Base-by-base conservation (phyloP, 1,140 invertebrate genomes). In the Drosophila bocki region DNA sequence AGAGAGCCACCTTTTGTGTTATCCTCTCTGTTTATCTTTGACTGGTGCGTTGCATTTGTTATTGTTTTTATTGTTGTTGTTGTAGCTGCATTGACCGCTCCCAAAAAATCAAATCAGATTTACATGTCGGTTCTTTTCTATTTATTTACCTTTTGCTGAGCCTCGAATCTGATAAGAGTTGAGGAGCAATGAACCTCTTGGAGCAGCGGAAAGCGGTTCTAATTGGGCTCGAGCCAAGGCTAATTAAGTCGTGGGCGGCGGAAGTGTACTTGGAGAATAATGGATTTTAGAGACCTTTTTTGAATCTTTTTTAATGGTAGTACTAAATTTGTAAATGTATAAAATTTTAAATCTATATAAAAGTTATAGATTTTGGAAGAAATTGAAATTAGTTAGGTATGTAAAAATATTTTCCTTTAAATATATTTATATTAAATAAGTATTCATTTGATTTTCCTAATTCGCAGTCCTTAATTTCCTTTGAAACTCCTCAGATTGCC, bases 11-110 rank as follows among this genome's bases (percentile, higher is more conserved):
- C n/a, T 17, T 48, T 54, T 39, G 35, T 17, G 2, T 42, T 57
- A 54, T 62, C 57, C 75, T 87, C 84, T 87, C 84, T 87, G 84
- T 87, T 87, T 87, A 87, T 87, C 84, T 87, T 88, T 81, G 42
- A 37, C 76, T 53, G 63, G 48, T 64, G 65, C 76, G 78, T 78
- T 88, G 80, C 71, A 77, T 80, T 70, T 35, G 65, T 65, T 58
- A 51, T 56, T 56, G 53, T n/a, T 39, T 29, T 54, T 37, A 6
- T 53, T 75, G 33, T 74, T 67, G 32, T 75, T 70, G 39, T 51
- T 78, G 59, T 59, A 62, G 47, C 48, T 59, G 62, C 51, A 39
- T n/a, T 56, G 72, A 88, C 84, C 85, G 85, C 84, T 88, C 85
- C 84, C 84, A 71, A 88, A 90, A 82, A 87, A 58, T 48, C 53